Conservation (phyloP, 1,140 invertebrate genomes). For the Idris sp. region DNA sequence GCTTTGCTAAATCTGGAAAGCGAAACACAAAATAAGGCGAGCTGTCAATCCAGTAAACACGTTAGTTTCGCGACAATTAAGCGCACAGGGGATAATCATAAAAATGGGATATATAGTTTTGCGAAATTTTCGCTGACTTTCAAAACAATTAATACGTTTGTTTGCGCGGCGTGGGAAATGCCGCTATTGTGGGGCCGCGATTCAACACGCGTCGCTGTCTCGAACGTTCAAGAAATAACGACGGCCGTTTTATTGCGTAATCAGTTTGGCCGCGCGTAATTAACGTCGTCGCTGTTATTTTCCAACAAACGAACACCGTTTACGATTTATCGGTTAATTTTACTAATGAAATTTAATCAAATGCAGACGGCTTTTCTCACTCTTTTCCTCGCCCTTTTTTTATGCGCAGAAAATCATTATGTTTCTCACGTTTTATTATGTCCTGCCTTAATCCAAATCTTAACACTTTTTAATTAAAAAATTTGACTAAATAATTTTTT, state of each 20-base stretch:
- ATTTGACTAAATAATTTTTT: no score
- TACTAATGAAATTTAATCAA: slow-evolving; percentile 5
- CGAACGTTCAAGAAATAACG: slow-evolving; percentile 3
- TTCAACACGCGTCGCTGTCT: slow-evolving; percentile 14
- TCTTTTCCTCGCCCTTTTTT: slow-evolving; percentile 1
- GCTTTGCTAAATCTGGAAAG: slow-evolving; percentile 20
- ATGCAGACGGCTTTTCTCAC: no score
- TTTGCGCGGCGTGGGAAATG: slow-evolving; percentile 27
- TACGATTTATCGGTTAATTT: slow-evolving; percentile 37
- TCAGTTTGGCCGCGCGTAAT: slow-evolving; percentile 14
- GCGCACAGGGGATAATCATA: slow-evolving; percentile 6
- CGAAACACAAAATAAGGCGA: slow-evolving; percentile 1
- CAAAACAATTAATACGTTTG: slow-evolving; percentile 40
- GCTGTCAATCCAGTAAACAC: slow-evolving; percentile 22
- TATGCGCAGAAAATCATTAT: no score
- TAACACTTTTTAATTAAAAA: no score
- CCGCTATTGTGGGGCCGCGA: slow-evolving; percentile 6
- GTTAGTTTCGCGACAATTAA: slow-evolving; percentile 29
- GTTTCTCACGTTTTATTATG: no score
- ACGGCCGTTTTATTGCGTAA: slow-evolving; percentile 32
- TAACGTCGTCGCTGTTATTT: slow-evolving; percentile 9
- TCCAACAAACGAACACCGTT: slow-evolving; percentile 4
- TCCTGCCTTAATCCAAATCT: no score
- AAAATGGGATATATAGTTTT: slow-evolving; percentile 16
- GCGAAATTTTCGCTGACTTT: slow-evolving; percentile 21